Evolutionary conservation across 2,797 vertebrate genomes (phyloP), one percentile per base, ranked within the genome.

Genomic region (Phoebastria nigripes): DNA sequence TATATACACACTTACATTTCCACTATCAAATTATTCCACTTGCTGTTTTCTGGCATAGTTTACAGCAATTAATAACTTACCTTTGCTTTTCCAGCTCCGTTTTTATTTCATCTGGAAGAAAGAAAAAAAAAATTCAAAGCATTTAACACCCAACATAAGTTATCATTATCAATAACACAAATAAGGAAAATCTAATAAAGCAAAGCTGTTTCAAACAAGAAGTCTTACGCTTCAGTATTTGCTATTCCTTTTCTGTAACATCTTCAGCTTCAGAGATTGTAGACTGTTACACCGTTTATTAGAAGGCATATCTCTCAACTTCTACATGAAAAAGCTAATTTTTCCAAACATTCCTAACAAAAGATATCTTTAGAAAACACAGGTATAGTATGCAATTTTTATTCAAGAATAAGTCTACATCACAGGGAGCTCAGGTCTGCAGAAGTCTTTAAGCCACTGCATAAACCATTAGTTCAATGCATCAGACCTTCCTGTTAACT

Each of bases 91-190:
- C 99, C 93, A 99, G 98, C 97, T 99, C 99, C 41, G 97, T 95
- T 98, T 99, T 99, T 98, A 99, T 99, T 98, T 99, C 99, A 98
- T 99, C 99, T 99, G 96, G 86, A 97, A 95, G 70, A 97, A 73
- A 96, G 63, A 85, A 82, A 90, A 89, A 61, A 52, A 90, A 58
- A 59, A 74, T 2, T 51, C 8, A 90, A 92, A 54, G 5, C 11
- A 79, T 31, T 65, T 69, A 82, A 58, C n/a, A 85, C 11, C 15
- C 56, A 78, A 19, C 5, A 3, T 24, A 78, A 59, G 9, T 74
- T 52, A 41, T 18, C 15, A 2, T 47, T 80, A 80, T 20, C 42
- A 37, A 4, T 54, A 92, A 49, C 12, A 65, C 11, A 46, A 70
- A 56, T 29, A 63, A 29, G 14, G 10, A 63, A 87, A 56, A 42